Evolutionary conservation across 2,797 vertebrate species (phyloP), one percentile per base, ranked within the genome.

Genomic region (Tympanoctomys barrerae): DNA sequence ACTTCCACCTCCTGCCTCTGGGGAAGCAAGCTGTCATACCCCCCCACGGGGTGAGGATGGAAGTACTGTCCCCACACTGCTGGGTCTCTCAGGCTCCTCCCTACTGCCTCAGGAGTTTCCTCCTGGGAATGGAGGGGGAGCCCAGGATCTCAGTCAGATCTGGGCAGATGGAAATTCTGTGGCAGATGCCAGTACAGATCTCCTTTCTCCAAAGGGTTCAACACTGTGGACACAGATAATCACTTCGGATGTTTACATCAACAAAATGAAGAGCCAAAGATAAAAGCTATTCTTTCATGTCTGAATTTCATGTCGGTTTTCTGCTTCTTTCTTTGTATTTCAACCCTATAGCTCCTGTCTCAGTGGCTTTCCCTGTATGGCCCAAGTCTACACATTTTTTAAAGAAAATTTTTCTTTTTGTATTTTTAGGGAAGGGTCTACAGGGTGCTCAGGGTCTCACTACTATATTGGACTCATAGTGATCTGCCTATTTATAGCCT

Each of bases 181-280:
- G 0, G 14, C 49, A 26, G 73, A 49, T 0, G 54, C 82, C 92
- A 81, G 39, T 46, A 68, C 46, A 86, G 64, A 83, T 90, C 89
- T 97, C 66, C 79, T 96, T 83, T 91, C 83, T 89, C 94, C 52
- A 87, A 90, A 92, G 49, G 49, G 39, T 80, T 24, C 5, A 42
- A 42, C 10, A 81, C 22, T 57, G 57, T 70, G 82, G 85, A 73
- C 68, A 88, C 31, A 80, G 75, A 90, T 77, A 75, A 91, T 93
- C 31, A 91, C 82, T 92, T 77, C 68, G 89, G 86, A 88, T 71
- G 54, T 84, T 95, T 90, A 83, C 57, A 68, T 87, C 89, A 94
- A 97, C 93, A 90, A 93, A 95, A 91, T 81, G 87, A 77, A 77
- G 52, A 70, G 68, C 88, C 33, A 75, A 52, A 73, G 79, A 83